phyloP scores from a whole-genome alignment of 2,113 vertebrate species.

The Sminthopsis crassicaudata region DNA sequence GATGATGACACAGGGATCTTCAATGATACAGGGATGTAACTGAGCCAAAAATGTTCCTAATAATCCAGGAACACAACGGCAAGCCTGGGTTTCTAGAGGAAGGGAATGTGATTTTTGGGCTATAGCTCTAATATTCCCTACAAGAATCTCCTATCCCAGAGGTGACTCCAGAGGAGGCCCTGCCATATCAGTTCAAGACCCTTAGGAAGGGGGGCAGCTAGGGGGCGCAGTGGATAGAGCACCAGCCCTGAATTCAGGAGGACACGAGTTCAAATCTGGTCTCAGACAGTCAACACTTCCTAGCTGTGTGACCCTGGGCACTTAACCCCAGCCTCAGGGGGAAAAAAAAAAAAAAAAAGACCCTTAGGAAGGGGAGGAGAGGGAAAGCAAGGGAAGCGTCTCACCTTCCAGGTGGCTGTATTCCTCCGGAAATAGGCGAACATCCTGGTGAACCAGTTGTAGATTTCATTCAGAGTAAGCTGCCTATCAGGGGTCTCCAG shows the following conservation, averaged over 20 bases:
- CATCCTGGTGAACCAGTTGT: slow-evolving; percentile 99
- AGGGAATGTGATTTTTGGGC: neutral
- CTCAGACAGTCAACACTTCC: too few species aligned
- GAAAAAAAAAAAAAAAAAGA: too few species aligned
- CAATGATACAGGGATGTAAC: neutral
- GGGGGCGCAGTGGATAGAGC: too few species aligned
- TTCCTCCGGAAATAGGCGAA: slow-evolving; percentile 99
- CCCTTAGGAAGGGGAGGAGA: neutral
- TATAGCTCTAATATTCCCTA: neutral
- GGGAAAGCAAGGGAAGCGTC: slow-evolving; percentile 4
- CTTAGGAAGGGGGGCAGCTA: neutral
- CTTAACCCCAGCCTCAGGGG: too few species aligned
- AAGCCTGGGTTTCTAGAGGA: neutral
- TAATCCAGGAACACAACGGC: neutral
- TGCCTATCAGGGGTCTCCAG: slow-evolving; percentile 98
- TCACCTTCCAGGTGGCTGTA: slow-evolving; percentile 99
- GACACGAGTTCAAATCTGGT: too few species aligned
- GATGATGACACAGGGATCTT: neutral
- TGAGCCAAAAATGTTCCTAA: neutral
- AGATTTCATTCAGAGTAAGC: slow-evolving; percentile 99
- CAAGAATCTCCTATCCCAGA: neutral
- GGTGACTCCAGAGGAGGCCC: neutral
- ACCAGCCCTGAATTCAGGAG: too few species aligned
- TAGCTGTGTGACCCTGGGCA: too few species aligned
- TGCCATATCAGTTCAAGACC: neutral